Conservation (phyloP, 2,888 invertebrate species). For the Sussaba pulchella region DNA sequence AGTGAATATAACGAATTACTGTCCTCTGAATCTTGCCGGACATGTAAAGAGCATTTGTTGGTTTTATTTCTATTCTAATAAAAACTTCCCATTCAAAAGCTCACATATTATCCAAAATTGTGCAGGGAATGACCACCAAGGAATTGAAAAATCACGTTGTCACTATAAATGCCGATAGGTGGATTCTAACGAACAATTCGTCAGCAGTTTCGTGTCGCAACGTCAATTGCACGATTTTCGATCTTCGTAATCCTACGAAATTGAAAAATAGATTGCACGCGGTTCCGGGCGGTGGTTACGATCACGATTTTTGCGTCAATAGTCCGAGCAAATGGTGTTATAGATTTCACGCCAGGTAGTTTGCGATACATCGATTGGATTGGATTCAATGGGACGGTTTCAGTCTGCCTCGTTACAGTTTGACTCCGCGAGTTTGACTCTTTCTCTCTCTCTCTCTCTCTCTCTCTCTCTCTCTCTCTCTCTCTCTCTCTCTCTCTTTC, state of each 20-base stretch:
- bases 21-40: constrained; percentile 88
- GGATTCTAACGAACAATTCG: constrained; percentile 81
- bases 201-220: constrained; percentile 73
- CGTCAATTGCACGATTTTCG: constrained; percentile 82
- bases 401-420: no score
- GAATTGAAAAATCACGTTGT: constrained; percentile 82
- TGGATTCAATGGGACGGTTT: no score
- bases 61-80: neutral
- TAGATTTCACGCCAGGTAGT: constrained; percentile 81
- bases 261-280: constrained; percentile 78
- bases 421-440: no score
- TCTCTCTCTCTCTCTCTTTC: no score
- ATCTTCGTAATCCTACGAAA: constrained; percentile 84
- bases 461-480: no score
- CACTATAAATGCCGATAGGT: constrained; percentile 84
- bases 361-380: constrained; percentile 24
- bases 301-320: constrained; percentile 85
- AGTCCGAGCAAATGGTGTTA: constrained; percentile 74
- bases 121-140: constrained; percentile 79
- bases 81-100: neutral
- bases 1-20: constrained; percentile 86
- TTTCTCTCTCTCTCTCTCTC: no score
- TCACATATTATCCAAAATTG: neutral
- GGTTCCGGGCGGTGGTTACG: constrained; percentile 85
- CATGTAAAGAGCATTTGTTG: constrained; percentile 83